phyloP scores from a whole-genome alignment of 2,888 invertebrate species.

The Lochmaea crataegi region DNA sequence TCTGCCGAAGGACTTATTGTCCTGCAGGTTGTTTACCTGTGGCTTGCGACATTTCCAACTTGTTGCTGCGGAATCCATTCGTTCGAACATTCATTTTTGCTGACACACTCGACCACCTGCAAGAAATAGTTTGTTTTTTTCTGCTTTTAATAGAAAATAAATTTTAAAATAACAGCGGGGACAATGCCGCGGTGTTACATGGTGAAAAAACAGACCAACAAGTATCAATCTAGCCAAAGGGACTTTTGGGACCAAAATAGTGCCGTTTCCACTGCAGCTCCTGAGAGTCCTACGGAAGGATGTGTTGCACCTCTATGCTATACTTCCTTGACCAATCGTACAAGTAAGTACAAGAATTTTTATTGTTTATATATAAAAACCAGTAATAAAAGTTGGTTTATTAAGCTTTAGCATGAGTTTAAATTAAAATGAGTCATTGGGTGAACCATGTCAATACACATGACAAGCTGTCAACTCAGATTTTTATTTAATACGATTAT shows the following conservation, averaged over 20 bases:
- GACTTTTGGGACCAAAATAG: constrained; percentile 64
- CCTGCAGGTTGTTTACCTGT: constrained; percentile 62
- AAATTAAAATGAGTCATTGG: too few species aligned
- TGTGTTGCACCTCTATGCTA: constrained; percentile 72
- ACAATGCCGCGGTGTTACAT: constrained; percentile 81
- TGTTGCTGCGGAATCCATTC: constrained; percentile 60
- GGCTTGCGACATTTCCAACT: constrained; percentile 61
- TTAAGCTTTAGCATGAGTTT: background rate
- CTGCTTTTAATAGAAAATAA: background rate
- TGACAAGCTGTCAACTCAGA: too few species aligned
- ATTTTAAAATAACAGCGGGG: constrained; percentile 30
- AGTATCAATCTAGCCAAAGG: constrained; percentile 64
- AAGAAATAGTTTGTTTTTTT: constrained; percentile 16
- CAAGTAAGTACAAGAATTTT: constrained; percentile 50
- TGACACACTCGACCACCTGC: constrained; percentile 60
- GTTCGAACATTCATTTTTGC: constrained; percentile 57
- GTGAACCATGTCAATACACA: too few species aligned
- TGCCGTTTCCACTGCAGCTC: constrained; percentile 60
- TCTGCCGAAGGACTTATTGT: constrained; percentile 31
- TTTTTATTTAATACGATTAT: too few species aligned
- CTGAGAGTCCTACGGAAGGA: constrained; percentile 71
- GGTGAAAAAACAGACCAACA: constrained; percentile 76
- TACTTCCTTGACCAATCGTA: constrained; percentile 65
- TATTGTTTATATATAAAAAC: background rate
- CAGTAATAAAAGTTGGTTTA: too few species aligned